Conservation (phyloP, 30 jellyfish, hydroid and myxozoan genomes). For the Clytia hemisphaerica region DNA sequence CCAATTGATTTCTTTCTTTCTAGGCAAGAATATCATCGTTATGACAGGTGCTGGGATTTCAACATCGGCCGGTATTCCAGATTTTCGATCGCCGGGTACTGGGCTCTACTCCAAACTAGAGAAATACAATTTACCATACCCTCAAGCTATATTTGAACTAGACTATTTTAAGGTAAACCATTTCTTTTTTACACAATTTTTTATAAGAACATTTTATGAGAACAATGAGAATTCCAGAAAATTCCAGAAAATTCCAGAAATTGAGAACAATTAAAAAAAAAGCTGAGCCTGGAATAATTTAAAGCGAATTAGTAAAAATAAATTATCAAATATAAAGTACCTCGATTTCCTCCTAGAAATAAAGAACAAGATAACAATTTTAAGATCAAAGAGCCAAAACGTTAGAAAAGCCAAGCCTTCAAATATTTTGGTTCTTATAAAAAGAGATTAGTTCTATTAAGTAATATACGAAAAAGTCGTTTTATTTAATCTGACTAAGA, state of each 20-base stretch:
- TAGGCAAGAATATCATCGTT: conserved; percentile 64
- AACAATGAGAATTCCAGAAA: neutral
- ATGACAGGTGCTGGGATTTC: conserved; percentile 95
- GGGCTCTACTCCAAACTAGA: conserved; percentile 70
- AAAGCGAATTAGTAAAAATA: too few species aligned
- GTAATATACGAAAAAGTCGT: too few species aligned
- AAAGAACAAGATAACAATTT: too few species aligned
- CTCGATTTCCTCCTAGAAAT: too few species aligned
- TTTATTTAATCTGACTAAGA: too few species aligned
- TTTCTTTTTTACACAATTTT: neutral
- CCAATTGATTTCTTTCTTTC: neutral
- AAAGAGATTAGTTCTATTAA: too few species aligned
- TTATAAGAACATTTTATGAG: neutral
- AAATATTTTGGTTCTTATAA: too few species aligned
- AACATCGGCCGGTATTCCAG: conserved; percentile 91
- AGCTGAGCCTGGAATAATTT: too few species aligned
- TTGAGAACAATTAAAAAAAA: too few species aligned
- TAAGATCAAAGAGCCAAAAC: too few species aligned
- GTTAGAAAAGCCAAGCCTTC: too few species aligned
- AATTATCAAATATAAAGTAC: too few species aligned
- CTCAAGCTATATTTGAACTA: conserved; percentile 60
- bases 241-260: neutral
- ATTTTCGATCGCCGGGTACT: conserved; percentile 76
- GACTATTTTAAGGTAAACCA: conserved; percentile 34
- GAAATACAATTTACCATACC: conserved; percentile 56